Percentiles rank a stretch among this genome's conserved stretches.
These are phyloP conservation scores for Calliphora vicina DNA, from an alignment of 1,140 invertebrate genomes.

Conservation along the genomic window DNA sequence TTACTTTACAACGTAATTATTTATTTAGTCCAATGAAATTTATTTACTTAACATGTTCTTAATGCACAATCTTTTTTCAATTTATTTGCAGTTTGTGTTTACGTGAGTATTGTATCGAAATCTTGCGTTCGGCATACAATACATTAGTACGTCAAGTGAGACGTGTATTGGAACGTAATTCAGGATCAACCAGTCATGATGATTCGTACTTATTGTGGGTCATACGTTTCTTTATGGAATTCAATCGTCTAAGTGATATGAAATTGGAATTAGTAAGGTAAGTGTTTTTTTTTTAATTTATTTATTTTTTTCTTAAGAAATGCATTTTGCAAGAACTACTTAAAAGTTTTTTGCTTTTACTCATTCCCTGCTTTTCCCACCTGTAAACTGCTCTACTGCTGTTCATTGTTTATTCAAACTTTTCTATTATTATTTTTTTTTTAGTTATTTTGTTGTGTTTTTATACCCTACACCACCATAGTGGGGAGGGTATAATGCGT, in stretches of 20 bases:
- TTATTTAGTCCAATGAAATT: too few species aligned
- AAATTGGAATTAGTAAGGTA: slow-evolving; percentile 89
- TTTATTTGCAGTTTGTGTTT: slow-evolving; percentile 73
- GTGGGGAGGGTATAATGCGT: too few species aligned
- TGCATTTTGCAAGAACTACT: not conserved
- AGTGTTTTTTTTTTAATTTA: slow-evolving; percentile 45
- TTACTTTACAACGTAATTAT: too few species aligned
- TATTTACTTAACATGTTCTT: too few species aligned
- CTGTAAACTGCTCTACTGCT: not conserved
- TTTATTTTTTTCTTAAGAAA: not conserved
- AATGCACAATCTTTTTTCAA: not conserved
- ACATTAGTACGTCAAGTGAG: slow-evolving; percentile 62
- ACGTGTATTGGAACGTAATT: slow-evolving; percentile 60
- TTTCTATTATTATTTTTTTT: not conserved
- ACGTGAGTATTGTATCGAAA: slow-evolving; percentile 94
- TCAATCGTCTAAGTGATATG: slow-evolving; percentile 86
- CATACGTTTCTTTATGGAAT: slow-evolving; percentile 96
- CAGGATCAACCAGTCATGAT: slow-evolving; percentile 72
- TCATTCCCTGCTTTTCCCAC: not conserved
- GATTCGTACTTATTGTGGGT: slow-evolving; percentile 95
- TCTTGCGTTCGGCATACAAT: slow-evolving; percentile 91
- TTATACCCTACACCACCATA: too few species aligned
- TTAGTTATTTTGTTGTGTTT: too few species aligned
- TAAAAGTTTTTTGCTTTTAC: not conserved
- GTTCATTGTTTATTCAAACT: not conserved